Evolutionary conservation across 2,888 invertebrate genomes (phyloP).

Genomic region (Corbicula japonica): DNA sequence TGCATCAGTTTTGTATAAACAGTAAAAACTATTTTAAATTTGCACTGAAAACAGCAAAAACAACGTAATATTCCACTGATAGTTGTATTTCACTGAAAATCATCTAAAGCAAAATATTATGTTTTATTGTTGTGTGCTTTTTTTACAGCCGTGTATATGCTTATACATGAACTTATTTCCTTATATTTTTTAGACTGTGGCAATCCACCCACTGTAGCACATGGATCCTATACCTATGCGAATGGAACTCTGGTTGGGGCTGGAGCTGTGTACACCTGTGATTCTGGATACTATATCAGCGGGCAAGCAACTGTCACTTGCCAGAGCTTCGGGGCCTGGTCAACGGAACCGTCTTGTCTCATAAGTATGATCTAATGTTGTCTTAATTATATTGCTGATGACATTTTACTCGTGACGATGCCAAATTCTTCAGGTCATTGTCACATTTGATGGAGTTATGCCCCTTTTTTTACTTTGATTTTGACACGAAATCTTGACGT

Average conservation of each 20-base stretch:
- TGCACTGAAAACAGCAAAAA: background rate
- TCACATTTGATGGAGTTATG: background rate
- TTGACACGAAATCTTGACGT: background rate
- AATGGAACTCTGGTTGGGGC: constrained; percentile 42
- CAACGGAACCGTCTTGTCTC: constrained; percentile 36
- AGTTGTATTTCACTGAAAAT: too few species aligned
- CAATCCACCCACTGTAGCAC: constrained; percentile 21
- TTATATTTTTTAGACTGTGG: constrained; percentile 47
- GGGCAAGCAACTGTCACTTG: constrained; percentile 38
- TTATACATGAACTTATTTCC: background rate
- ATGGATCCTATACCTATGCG: constrained; percentile 25
- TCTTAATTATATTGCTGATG: background rate
- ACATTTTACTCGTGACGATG: background rate
- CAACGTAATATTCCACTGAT: too few species aligned
- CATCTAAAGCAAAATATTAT: too few species aligned
- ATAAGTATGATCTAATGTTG: constrained; percentile 28
- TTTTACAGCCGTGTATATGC: background rate
- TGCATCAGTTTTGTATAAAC: background rate
- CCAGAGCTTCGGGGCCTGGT: constrained; percentile 44
- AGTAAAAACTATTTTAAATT: background rate
- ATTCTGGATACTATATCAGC: constrained; percentile 45
- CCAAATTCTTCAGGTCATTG: background rate
- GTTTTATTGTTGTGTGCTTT: background rate
- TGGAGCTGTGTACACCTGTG: constrained; percentile 46
- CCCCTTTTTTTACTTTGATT: background rate